Conservation (phyloP, 1,140 invertebrate genomes). For the Temnothorax longispinosus region DNA sequence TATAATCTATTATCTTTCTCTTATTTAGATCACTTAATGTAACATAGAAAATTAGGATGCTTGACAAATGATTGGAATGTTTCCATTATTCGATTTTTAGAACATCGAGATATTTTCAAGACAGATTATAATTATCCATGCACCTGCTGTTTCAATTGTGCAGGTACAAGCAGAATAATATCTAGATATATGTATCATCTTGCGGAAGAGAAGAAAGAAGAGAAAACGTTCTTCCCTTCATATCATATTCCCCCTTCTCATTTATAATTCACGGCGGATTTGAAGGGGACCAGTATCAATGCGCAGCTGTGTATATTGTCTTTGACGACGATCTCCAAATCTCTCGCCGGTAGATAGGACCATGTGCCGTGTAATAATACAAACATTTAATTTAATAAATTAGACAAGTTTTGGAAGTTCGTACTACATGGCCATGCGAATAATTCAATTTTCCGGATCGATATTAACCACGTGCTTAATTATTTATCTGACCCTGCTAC, state of each 20-base stretch:
- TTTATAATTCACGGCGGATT: not conserved
- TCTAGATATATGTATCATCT: not conserved
- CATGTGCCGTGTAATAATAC: not conserved
- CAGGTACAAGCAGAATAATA: not conserved
- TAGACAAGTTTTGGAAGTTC: not conserved
- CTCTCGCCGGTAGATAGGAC: not conserved
- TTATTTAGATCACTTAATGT: not conserved
- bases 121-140: not conserved
- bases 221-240: not conserved
- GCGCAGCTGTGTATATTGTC: not conserved
- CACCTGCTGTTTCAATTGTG: not conserved
- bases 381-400: conserved; percentile 31
- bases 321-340: not conserved
- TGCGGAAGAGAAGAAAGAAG: not conserved
- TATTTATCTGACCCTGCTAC: conserved; percentile 47
- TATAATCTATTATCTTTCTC: not conserved
- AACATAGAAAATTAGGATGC: not conserved
- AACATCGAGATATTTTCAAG: conserved; percentile 9
- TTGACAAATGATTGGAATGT: not conserved
- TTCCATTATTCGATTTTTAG: not conserved
- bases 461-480: conserved; percentile 40
- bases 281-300: not conserved
- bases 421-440: not conserved
- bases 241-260: not conserved
- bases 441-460: conserved; percentile 44